A percentile compares a stretch with the other conserved stretches of the same genome.
Conservation (phyloP, 1,140 invertebrate species). For the Drosophila chauvacae region DNA sequence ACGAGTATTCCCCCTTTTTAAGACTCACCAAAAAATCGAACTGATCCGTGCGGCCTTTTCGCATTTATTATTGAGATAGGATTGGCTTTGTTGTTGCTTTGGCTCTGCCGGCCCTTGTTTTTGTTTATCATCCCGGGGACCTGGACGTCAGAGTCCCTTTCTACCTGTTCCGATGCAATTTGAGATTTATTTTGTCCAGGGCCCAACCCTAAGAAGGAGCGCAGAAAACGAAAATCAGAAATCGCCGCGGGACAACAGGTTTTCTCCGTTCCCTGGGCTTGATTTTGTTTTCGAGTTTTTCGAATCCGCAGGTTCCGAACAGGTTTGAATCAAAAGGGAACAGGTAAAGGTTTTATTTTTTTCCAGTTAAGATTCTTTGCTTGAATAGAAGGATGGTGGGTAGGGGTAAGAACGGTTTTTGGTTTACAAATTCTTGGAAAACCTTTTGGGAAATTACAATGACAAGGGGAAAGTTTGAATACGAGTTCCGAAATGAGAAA, state of each 20-base stretch:
- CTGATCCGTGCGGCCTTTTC: conserved; percentile 39
- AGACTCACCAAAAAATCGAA: conserved; percentile 26
- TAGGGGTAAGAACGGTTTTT: conserved; percentile 47
- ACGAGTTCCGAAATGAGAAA: conserved; percentile 25
- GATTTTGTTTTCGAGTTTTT: conserved; percentile 45
- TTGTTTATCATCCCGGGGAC: conserved; percentile 48
- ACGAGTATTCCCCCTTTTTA: conserved; percentile 9
- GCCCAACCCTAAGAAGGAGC: conserved; percentile 60
- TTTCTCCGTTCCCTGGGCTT: conserved; percentile 28
- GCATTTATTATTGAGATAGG: conserved; percentile 47
- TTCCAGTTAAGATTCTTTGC: conserved; percentile 63
- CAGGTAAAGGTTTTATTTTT: conserved; percentile 50
- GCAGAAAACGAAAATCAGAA: conserved; percentile 63
- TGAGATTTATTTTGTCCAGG: conserved; percentile 67
- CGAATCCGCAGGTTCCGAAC: conserved; percentile 47
- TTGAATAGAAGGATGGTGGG: not conserved
- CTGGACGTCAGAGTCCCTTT: conserved; percentile 8
- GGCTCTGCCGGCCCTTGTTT: conserved; percentile 33
- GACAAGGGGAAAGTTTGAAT: conserved; percentile 47
- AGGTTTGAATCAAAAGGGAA: conserved; percentile 66
- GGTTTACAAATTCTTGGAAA: conserved; percentile 51
- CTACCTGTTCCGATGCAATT: conserved; percentile 76
- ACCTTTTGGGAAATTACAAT: conserved; percentile 47
- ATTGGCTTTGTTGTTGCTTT: conserved; percentile 33
- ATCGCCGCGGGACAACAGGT: conserved; percentile 63